Evolutionary conservation across 2,888 invertebrate species (phyloP), one percentile per base, ranked within the genome.

Genomic region (Hemaris fuciformis): DNA sequence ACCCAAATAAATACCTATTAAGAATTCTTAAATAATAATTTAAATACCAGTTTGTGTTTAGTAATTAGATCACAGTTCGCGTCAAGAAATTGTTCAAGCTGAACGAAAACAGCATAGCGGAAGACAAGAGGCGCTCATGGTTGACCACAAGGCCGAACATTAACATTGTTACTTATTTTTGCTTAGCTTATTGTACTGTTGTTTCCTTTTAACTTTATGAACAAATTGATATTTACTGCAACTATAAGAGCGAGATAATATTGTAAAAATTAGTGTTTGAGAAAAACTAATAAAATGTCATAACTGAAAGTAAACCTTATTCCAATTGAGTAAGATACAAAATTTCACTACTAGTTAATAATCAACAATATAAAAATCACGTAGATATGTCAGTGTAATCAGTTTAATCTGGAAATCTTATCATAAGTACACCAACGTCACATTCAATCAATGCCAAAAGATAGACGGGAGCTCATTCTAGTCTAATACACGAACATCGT

Each of bases 371-470:
- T 65, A 69, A 72, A 77, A 76, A 79, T 81, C 79, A 76, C 76
- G 75, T 70, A 73, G 71, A 74, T 74, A 78, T 75, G 74, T 68
- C 72, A 69, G 66, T 70, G 65, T 86, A 85, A 87, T 86, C 87
- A 81, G 75, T 70, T 79, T 83, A 83, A 85, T 85, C 85, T 81
- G 66, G 75, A 76, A 83, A 87, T 87, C 88, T 90, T 91, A 91
- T 91, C 88, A 67, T 64, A 59, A 57, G 60, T 63, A 64, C 60
- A 68, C 68, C 66, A 77, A 76, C 88, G 88, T 88, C 89, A 88
- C 79, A 80, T 85, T 89, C 88, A 91, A 91, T 91, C 91, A 91
- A 92, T 90, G 91, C 89, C 90, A 87, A 80, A 81, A 82, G 75
- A 74, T 73, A 75, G 73, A 72, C 75, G 67, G 77, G 75, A 80